Conservation (phyloP, 2,113 vertebrate genomes). For the Poeciliopsis retropinna region DNA sequence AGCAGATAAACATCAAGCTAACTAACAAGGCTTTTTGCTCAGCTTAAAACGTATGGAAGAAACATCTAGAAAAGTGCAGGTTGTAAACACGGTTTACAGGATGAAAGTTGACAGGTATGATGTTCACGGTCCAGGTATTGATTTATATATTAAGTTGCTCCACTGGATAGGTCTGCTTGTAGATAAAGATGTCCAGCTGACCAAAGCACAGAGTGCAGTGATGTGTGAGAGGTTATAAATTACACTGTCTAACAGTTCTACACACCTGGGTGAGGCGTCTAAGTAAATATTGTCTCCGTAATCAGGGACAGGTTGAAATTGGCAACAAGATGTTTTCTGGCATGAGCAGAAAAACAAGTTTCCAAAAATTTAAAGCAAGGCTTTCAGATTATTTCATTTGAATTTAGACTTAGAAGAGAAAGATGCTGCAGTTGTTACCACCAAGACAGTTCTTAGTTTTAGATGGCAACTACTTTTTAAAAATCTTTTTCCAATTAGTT, state of each 20-base stretch:
- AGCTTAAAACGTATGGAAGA: no score
- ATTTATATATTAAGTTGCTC: not conserved
- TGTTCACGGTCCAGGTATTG: not conserved
- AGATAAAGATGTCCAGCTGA: not conserved
- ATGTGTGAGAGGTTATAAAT: not conserved
- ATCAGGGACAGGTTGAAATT: no score
- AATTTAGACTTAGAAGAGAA: not conserved
- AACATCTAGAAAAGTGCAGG: not conserved
- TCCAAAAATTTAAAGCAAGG: no score
- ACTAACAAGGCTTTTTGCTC: no score
- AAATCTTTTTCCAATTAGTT: no score
- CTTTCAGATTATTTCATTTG: not conserved
- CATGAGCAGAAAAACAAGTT: no score
- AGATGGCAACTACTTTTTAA: not conserved
- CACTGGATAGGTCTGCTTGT: not conserved
- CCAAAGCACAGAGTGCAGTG: not conserved
- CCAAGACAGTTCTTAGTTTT: not conserved
- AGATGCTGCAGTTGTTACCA: not conserved
- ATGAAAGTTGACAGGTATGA: not conserved
- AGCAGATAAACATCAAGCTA: no score
- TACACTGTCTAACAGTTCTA: not conserved
- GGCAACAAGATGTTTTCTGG: no score
- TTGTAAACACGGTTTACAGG: not conserved
- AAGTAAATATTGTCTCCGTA: no score
- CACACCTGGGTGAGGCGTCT: no score